Evolutionary conservation across 2,113 vertebrate genomes (phyloP).

Genomic region (Electrona antarctica): DNA sequence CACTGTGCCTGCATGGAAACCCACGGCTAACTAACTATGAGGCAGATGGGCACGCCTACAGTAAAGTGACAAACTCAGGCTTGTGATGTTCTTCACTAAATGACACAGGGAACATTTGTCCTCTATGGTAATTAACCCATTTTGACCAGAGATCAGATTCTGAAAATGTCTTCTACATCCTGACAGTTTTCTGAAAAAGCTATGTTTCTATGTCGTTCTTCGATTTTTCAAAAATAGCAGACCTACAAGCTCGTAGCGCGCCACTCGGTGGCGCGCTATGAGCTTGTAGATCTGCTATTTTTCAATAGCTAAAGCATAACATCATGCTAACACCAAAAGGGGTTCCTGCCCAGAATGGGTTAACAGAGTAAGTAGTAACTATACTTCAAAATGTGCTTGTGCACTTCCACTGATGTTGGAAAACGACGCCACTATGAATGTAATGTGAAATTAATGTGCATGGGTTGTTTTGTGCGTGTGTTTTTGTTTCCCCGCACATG

Average conservation of each 20-base stretch:
- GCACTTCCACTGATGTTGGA: conserved; percentile 23
- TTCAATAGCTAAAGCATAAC: no score
- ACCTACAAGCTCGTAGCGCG: no score
- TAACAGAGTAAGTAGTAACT: no score
- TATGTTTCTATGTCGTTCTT: no score
- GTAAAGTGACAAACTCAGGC: conserved; percentile 47
- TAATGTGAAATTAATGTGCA: conserved; percentile 61
- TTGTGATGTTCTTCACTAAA: conserved; percentile 7
- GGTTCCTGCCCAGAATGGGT: no score
- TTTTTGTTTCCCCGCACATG: conserved; percentile 44
- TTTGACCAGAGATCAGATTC: no score
- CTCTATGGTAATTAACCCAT: conserved; percentile 3
- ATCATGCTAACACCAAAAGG: no score
- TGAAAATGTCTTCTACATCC: no score
- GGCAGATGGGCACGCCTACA: conserved; percentile 4
- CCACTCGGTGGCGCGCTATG: no score
- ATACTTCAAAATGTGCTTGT: conserved; percentile 29
- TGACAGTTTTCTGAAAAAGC: no score
- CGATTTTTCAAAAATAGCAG: no score
- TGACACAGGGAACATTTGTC: conserved; percentile 23
- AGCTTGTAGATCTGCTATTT: no score
- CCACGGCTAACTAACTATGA: conserved; percentile 30
- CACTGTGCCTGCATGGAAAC: conserved; percentile 1
- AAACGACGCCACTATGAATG: conserved; percentile 49
- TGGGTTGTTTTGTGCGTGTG: not conserved